Evolutionary conservation across 1,140 invertebrate species (phyloP), one percentile per base, ranked within the genome.

Genomic region (Euura lappo): DNA sequence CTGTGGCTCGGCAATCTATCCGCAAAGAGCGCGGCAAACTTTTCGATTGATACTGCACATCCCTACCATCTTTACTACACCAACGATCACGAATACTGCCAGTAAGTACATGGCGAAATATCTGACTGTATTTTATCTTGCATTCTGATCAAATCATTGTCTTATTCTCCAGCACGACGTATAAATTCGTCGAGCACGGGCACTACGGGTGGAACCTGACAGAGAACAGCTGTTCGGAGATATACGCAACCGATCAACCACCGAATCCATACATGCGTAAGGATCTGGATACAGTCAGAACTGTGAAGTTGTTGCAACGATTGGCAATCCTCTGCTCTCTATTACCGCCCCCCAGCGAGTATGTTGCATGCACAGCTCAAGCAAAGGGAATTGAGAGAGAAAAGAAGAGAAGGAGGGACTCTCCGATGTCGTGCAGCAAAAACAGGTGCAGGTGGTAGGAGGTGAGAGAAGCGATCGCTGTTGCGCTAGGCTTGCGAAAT

Each of bases 161-260:
- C 75, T 44, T 79, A 71, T 68, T 75, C 79, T 84, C 68, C 65
- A 86, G 85, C 44, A 64, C 45, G 10, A 80, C 79, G n/a, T 86
- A 84, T 65, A 71, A 77, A 46, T 88, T 90, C 70, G 84, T 85
- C 78, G 88, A 90, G 72, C 84, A 90, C 82, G 89, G 89, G 71
- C 78, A 80, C 65, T 90, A 90, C 79, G 86, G 86, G 10, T 90
- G 88, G 89, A 90, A 90, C 82, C 79, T 90, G 68, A 85, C 86
- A 1, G 70, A 80, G 13, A n/a, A 77, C 2, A 64, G 69, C 68
- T 89, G 89, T 76, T 79, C 82, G 3, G n/a, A 76, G 13, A 71
- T 89, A 70, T 87, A 89, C 76, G 82, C 85, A 13, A 79, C 88
- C 72, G 78, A 81, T 74, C 81, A 88, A 70, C 83, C 89, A 51